These are phyloP conservation scores for Xiphophorus couchianus DNA, from an alignment of 2,113 vertebrate genomes.

Conservation along the genomic window DNA sequence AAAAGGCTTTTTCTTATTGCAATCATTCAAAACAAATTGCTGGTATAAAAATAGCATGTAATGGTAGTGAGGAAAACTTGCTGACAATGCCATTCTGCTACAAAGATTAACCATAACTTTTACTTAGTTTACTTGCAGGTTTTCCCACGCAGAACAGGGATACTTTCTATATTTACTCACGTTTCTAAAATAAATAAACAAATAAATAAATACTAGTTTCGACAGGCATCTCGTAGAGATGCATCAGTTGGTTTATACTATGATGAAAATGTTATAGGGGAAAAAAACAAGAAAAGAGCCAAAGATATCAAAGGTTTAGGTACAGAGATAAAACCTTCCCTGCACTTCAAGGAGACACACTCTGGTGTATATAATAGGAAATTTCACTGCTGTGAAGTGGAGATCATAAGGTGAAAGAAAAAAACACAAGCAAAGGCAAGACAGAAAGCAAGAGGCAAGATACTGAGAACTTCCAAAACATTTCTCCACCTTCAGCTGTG, in stretches of 20 bases:
- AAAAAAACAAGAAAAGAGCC: not conserved
- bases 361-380: slow-evolving; percentile 27
- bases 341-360: not conserved
- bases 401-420: slow-evolving; percentile 2
- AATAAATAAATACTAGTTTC: not conserved
- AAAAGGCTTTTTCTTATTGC: not conserved
- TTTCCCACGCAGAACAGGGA: not conserved
- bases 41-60: not conserved
- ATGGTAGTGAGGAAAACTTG: not conserved
- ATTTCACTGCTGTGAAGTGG: slow-evolving; percentile 15
- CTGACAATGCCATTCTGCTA: not conserved
- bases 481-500: not conserved
- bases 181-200: not conserved
- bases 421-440: slow-evolving; percentile 1
- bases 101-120: not conserved
- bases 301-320: slow-evolving; percentile 4
- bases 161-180: not conserved
- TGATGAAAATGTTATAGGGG: not conserved
- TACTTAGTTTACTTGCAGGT: not conserved
- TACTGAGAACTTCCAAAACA: slow-evolving; percentile 1
- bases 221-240: not conserved
- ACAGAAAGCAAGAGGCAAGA: not conserved
- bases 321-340: not conserved
- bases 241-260: not conserved
- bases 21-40: not conserved